phyloP scores from a whole-genome alignment of 2,797 vertebrate genomes.

The Triplophysa bombifrons region DNA sequence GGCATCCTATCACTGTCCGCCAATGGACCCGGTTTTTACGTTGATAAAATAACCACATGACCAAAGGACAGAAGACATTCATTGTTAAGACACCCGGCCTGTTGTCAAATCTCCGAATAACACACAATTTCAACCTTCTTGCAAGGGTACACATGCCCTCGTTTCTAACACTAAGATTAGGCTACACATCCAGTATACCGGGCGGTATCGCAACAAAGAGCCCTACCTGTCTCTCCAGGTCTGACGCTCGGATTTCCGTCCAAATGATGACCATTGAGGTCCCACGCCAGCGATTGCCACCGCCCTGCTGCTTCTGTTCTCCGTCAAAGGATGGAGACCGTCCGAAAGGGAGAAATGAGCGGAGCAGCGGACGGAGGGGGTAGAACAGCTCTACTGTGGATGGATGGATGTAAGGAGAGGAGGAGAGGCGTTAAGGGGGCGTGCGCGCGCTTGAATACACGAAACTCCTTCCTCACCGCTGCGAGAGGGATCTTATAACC shows the following conservation, averaged over 20 bases:
- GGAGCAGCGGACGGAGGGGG: slow-evolving; percentile 47
- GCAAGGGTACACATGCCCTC: slow-evolving; percentile 3
- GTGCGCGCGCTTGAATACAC: slow-evolving; percentile 68
- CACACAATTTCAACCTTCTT: neutral
- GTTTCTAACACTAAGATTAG: neutral
- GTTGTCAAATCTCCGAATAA: slow-evolving; percentile 6
- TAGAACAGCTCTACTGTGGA: slow-evolving; percentile 60
- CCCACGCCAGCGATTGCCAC: slow-evolving; percentile 56
- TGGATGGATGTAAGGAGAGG: slow-evolving; percentile 51
- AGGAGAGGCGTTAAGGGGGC: slow-evolving; percentile 66
- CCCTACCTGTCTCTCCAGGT: slow-evolving; percentile 73
- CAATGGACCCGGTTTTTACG: neutral
- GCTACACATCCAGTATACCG: neutral
- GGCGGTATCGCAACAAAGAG: slow-evolving; percentile 25
- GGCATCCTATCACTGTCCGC: neutral
- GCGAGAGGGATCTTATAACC: slow-evolving; percentile 65
- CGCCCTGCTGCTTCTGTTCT: slow-evolving; percentile 64
- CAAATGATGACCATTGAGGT: slow-evolving; percentile 69
- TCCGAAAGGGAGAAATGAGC: slow-evolving; percentile 55
- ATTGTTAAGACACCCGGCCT: slow-evolving; percentile 18
- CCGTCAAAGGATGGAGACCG: slow-evolving; percentile 55
- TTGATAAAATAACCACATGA: slow-evolving; percentile 3
- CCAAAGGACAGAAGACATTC: neutral
- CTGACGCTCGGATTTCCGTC: slow-evolving; percentile 67
- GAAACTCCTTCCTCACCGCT: slow-evolving; percentile 69